These are phyloP conservation scores for Malurus leucopterus DNA, from an alignment of 2,797 vertebrate genomes.

Conservation along the genomic window DNA sequence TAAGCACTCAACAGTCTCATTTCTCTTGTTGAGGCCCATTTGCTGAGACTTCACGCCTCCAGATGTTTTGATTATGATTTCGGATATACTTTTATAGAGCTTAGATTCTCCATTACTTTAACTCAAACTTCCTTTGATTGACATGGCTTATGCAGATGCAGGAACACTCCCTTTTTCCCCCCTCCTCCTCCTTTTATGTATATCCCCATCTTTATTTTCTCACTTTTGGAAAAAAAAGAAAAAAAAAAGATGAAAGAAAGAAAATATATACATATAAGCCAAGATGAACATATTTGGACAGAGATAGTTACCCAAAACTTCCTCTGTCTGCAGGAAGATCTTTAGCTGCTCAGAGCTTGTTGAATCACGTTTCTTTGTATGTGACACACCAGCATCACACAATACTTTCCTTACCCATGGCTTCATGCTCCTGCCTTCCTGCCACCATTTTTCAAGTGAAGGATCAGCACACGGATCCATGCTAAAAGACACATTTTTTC, in stretches of 20 bases:
- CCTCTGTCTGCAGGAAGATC: neutral
- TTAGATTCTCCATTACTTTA: slow-evolving; percentile 52
- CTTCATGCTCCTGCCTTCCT: neutral
- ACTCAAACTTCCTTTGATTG: neutral
- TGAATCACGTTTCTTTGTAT: neutral
- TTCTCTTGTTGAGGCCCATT: neutral
- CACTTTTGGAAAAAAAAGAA: neutral
- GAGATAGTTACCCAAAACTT: neutral
- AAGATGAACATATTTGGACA: neutral
- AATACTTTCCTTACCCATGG: neutral
- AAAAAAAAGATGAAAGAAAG: too few species aligned
- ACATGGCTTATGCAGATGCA: neutral
- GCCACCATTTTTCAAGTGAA: neutral
- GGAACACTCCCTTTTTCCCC: neutral
- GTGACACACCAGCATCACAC: neutral
- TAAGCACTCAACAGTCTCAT: neutral
- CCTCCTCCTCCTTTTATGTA: neutral
- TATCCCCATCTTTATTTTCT: neutral
- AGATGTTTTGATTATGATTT: neutral
- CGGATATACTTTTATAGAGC: neutral
- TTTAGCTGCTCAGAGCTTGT: neutral
- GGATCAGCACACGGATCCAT: neutral
- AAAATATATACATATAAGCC: neutral
- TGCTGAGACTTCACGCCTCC: neutral
- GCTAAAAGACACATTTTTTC: neutral